These are phyloP conservation scores for Trachurus trachurus DNA, from an alignment of 2,797 vertebrate genomes.

Conservation along the genomic window DNA sequence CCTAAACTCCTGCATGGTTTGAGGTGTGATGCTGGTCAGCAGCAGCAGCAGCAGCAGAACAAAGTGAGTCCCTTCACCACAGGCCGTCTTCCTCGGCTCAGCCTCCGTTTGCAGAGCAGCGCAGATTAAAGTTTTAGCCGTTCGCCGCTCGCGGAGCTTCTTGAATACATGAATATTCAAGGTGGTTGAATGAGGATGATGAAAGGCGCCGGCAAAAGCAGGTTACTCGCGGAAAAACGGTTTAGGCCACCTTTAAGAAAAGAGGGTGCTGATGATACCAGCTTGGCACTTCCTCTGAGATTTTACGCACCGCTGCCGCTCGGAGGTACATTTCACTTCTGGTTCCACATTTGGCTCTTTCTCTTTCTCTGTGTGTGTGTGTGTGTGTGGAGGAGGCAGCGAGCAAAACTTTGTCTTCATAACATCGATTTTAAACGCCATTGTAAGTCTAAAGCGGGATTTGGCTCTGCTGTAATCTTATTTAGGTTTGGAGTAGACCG, in stretches of 20 bases:
- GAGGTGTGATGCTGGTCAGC: conserved; percentile 73
- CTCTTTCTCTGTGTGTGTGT: too few relatives aligned
- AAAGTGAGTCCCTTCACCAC: conserved; percentile 78
- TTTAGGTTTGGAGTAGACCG: conserved; percentile 16
- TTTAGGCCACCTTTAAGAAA: conserved; percentile 49
- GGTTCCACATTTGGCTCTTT: conserved; percentile 56
- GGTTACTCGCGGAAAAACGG: conserved; percentile 59
- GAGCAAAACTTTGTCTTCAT: conserved; percentile 34
- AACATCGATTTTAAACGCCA: conserved; percentile 33
- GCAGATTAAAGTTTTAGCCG: conserved; percentile 74
- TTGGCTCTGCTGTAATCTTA: conserved; percentile 8
- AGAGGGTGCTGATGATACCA: conserved; percentile 1
- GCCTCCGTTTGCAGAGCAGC: conserved; percentile 69
- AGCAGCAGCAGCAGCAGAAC: conserved; percentile 80
- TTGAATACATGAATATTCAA: conserved; percentile 69
- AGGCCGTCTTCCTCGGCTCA: conserved; percentile 59
- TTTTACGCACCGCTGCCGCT: conserved; percentile 37
- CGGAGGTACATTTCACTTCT: conserved; percentile 62
- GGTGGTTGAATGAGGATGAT: conserved; percentile 45
- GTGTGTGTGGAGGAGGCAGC: conserved; percentile 34
- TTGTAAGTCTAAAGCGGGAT: conserved; percentile 25
- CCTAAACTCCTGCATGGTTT: conserved; percentile 24
- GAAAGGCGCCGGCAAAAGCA: conserved; percentile 55
- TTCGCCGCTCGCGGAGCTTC: conserved; percentile 39
- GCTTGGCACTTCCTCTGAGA: conserved; percentile 58